Conservation (phyloP, 1,140 invertebrate species). For the Rhopalosiphum padi region DNA sequence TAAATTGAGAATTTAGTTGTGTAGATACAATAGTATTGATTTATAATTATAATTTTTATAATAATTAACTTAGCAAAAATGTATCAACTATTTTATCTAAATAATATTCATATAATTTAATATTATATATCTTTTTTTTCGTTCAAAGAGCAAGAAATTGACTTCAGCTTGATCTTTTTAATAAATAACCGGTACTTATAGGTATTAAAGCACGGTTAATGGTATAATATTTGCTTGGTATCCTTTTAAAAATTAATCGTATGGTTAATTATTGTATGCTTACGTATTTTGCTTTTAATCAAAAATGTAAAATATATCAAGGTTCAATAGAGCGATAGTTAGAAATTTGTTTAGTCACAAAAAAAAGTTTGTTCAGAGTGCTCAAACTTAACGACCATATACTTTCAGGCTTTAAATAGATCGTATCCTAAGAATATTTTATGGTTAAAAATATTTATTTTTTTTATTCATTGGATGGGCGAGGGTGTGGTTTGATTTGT, state of each 20-base stretch:
- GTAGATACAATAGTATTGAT: neutral
- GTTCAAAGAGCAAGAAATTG: too few species aligned
- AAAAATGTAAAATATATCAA: neutral
- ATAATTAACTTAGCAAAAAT: neutral
- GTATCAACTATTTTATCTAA: neutral
- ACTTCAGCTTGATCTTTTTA: neutral
- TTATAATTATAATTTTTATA: neutral
- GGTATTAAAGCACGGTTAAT: neutral
- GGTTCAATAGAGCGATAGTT: neutral
- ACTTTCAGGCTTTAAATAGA: constrained; percentile 29
- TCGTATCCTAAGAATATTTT: constrained; percentile 39
- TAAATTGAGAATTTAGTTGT: neutral
- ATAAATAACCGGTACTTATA: neutral
- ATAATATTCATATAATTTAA: neutral
- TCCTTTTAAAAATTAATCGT: neutral
- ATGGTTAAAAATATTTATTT: constrained; percentile 48
- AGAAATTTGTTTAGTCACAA: neutral
- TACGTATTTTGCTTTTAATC: neutral
- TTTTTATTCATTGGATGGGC: constrained; percentile 13
- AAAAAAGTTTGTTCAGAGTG: neutral
- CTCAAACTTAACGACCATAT: constrained; percentile 23
- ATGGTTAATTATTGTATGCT: neutral
- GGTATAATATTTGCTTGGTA: neutral
- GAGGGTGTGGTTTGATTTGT: constrained; percentile 40
- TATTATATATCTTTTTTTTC: neutral